A percentile compares a stretch with the other conserved stretches of the same genome.
Evolutionary conservation across 2,113 vertebrate species (phyloP).

Genomic region (Halcyon malimbica): DNA sequence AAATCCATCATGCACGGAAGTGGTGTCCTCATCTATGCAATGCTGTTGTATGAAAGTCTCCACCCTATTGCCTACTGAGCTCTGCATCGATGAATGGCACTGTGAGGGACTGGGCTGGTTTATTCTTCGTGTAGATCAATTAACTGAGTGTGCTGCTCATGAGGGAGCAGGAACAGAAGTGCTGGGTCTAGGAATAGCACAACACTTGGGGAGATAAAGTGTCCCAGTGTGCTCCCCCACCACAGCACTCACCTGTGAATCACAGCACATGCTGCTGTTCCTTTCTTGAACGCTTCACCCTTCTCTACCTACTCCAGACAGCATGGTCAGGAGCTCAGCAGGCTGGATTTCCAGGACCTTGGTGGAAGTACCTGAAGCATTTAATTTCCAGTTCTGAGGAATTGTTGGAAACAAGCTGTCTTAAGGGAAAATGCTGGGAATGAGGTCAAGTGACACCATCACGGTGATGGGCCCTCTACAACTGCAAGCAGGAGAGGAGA

Average conservation of each 20-base stretch:
- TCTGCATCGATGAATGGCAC: neutral
- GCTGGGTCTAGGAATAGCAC: neutral
- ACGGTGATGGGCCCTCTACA: accelerated
- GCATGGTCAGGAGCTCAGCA: too few species aligned
- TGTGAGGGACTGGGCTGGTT: neutral
- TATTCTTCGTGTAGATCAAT: neutral
- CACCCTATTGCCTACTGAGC: accelerated
- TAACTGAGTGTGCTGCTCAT: neutral
- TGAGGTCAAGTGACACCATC: neutral
- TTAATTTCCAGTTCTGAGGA: neutral
- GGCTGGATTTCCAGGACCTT: neutral
- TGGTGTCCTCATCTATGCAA: accelerated
- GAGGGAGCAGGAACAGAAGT: neutral
- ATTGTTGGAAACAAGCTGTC: neutral
- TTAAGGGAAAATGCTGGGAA: neutral
- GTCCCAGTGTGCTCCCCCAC: neutral
- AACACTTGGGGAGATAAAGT: neutral
- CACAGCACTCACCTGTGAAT: neutral
- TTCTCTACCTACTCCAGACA: neutral
- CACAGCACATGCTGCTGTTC: neutral
- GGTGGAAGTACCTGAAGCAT: neutral
- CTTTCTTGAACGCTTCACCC: neutral
- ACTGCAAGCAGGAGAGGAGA: accelerated
- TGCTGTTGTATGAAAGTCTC: neutral
- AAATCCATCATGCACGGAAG: neutral